phyloP scores from a whole-genome alignment of 2,113 vertebrate species.

The Pseudorasbora parva region DNA sequence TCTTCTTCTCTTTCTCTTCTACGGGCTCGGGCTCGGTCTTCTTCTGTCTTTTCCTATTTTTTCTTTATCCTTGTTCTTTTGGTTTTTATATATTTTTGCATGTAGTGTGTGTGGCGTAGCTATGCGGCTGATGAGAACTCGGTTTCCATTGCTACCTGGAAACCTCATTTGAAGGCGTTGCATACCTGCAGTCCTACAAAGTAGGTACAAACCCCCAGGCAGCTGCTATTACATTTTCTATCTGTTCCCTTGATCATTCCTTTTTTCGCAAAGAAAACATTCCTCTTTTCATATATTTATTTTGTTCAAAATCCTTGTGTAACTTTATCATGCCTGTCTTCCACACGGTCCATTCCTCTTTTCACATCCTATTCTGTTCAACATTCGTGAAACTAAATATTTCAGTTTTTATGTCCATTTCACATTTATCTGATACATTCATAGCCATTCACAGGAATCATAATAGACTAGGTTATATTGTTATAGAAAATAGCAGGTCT shows the following conservation, averaged over 20 bases:
- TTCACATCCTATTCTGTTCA: slow-evolving; percentile 5
- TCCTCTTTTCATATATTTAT: slow-evolving; percentile 29
- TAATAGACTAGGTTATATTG: background rate
- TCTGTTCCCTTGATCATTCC: slow-evolving; percentile 59
- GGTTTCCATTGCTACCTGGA: slow-evolving; percentile 99
- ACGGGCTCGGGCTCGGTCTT: slow-evolving; percentile 72
- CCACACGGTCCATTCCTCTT: background rate
- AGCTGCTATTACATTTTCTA: slow-evolving; percentile 65
- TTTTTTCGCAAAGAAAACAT: background rate
- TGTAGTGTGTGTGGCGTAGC: slow-evolving; percentile 99
- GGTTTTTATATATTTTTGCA: slow-evolving; percentile 76
- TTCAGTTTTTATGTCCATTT: background rate
- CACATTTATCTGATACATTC: background rate
- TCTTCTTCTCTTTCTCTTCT: slow-evolving; percentile 57
- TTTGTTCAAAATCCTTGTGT: slow-evolving; percentile 13
- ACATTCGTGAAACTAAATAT: background rate
- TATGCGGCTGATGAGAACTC: slow-evolving; percentile 99
- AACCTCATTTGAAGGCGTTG: slow-evolving; percentile 99
- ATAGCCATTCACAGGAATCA: slow-evolving; percentile 1
- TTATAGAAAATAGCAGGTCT: background rate
- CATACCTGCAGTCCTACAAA: slow-evolving; percentile 99
- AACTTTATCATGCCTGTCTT: background rate
- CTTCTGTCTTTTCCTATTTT: slow-evolving; percentile 12
- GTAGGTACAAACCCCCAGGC: slow-evolving; percentile 89
- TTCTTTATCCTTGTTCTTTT: slow-evolving; percentile 13